phyloP scores from a whole-genome alignment of 2,113 vertebrate species.

The Illadopsis cleaveri region DNA sequence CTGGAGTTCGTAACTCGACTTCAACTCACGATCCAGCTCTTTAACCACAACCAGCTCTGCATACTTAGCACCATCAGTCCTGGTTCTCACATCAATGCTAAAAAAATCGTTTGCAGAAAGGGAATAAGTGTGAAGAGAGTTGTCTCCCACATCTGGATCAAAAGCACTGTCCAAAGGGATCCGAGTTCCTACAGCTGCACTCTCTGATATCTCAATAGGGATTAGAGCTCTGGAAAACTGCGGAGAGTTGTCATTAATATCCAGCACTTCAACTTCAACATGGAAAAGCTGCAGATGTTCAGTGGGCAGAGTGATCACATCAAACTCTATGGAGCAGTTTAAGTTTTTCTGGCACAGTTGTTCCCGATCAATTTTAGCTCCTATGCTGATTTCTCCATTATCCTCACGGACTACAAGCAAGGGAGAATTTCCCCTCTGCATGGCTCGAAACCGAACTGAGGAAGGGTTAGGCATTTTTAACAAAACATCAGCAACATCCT shows the following conservation, averaged over 20 bases:
- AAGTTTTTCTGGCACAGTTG: constrained; percentile 93
- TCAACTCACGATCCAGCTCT: constrained; percentile 89
- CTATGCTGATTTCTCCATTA: constrained; percentile 92
- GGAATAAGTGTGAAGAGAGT: constrained; percentile 89
- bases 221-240: constrained; percentile 91
- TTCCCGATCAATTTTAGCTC: constrained; percentile 91
- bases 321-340: constrained; percentile 97
- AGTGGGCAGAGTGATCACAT: constrained; percentile 94
- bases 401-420: constrained; percentile 89
- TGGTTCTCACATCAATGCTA: constrained; percentile 87
- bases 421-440: constrained; percentile 86
- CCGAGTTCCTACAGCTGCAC: constrained; percentile 91
- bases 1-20: constrained; percentile 87
- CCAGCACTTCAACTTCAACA: constrained; percentile 95
- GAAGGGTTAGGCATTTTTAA: constrained; percentile 83
- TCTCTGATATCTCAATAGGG: constrained; percentile 95
- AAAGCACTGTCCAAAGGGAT: constrained; percentile 91
- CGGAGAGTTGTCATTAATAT: constrained; percentile 96
- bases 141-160: constrained; percentile 94
- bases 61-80: constrained; percentile 93
- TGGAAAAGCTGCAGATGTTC: constrained; percentile 96
- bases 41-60: constrained; percentile 91
- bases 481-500: constrained; percentile 87
- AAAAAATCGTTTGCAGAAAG: constrained; percentile 91
- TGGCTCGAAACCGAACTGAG: constrained; percentile 89